Conservation (phyloP, 2,797 vertebrate genomes). For the Anguilla obscura region DNA sequence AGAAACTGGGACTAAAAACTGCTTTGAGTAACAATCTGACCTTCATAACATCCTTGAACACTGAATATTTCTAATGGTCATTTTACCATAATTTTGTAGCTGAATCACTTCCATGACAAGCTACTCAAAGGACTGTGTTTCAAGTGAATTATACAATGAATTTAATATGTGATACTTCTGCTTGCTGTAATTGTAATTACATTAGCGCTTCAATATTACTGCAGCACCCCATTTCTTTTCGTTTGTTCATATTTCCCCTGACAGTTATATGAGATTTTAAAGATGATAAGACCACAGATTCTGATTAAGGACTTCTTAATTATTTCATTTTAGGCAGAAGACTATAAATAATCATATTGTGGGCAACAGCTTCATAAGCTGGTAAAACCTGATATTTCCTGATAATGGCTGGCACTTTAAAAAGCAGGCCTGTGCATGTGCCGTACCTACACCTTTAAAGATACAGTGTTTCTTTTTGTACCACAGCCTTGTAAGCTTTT, state of each 20-base stretch:
- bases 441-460: conserved; percentile 23
- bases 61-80: conserved; percentile 29
- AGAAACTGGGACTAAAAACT: neutral
- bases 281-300: conserved; percentile 1
- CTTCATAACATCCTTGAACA: neutral
- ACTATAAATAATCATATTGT: neutral
- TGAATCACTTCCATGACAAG: conserved; percentile 24
- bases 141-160: conserved; percentile 35
- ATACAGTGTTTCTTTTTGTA: conserved; percentile 14
- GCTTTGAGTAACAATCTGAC: neutral
- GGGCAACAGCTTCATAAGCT: neutral
- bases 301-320: conserved; percentile 20
- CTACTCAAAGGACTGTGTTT: conserved; percentile 34
- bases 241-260: conserved; percentile 40
- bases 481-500: conserved; percentile 25
- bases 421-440: neutral
- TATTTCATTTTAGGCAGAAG: neutral
- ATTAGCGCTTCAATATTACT: conserved; percentile 34
- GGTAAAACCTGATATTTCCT: neutral
- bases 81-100: conserved; percentile 17
- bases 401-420: neutral
- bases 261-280: conserved; percentile 31
- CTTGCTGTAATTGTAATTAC: conserved; percentile 33
- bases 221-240: conserved; percentile 35
- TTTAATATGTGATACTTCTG: conserved; percentile 38